phyloP scores from a whole-genome alignment of 2,797 vertebrate species.

The Gephyroberyx darwinii region DNA sequence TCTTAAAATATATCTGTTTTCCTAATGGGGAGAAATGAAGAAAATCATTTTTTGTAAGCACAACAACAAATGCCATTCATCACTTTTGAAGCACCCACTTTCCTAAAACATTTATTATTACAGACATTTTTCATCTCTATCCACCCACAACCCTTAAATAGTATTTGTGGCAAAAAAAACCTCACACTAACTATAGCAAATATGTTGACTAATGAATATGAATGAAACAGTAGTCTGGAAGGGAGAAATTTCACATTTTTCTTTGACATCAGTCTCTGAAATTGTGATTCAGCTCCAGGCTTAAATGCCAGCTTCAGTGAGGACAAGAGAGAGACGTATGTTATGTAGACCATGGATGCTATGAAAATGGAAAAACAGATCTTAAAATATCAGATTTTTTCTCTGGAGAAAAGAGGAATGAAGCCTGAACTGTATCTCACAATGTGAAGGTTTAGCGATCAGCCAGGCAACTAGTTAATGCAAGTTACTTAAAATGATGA shows the following conservation, averaged over 20 bases:
- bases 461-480: neutral
- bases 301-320: slow-evolving; percentile 23
- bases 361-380: slow-evolving; percentile 27
- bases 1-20: slow-evolving; percentile 34
- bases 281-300: slow-evolving; percentile 38
- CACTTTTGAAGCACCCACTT: slow-evolving; percentile 41
- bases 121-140: slow-evolving; percentile 57
- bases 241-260: slow-evolving; percentile 34
- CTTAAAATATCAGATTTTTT: slow-evolving; percentile 31
- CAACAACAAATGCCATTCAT: slow-evolving; percentile 61
- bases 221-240: slow-evolving; percentile 48
- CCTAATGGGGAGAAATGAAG: slow-evolving; percentile 18
- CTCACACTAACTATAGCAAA: slow-evolving; percentile 35
- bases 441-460: neutral
- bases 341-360: slow-evolving; percentile 14
- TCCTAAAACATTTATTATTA: slow-evolving; percentile 57
- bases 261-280: slow-evolving; percentile 48
- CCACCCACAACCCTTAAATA: slow-evolving; percentile 36
- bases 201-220: slow-evolving; percentile 57
- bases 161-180: slow-evolving; percentile 27
- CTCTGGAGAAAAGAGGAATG: slow-evolving; percentile 4
- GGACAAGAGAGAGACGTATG: slow-evolving; percentile 21
- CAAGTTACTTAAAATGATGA: slow-evolving; percentile 1
- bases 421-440: neutral
- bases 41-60: slow-evolving; percentile 30